Evolutionary conservation across 53 echinoderm and acorn worm species (phyloP), one percentile per base, ranked within the genome.

Genomic region (Holothuria leucospilota): DNA sequence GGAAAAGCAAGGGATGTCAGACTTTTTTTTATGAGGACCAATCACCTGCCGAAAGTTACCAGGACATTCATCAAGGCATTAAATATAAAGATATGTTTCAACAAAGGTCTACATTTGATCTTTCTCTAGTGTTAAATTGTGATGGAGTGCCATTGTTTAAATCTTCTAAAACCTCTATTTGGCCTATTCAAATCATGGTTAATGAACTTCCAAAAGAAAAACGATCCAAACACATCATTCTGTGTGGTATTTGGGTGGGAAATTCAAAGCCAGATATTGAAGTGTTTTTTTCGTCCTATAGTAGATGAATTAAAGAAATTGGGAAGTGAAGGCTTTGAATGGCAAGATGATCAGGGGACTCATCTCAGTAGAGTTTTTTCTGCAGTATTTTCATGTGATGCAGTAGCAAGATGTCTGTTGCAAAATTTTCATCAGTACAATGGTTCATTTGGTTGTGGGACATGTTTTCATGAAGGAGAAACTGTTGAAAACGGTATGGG

Each of bases 121-220:
- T 89, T 14, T 69, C 88, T 26, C 24, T 72, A 26, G 10, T 40
- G 8, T 88, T 70, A 83, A 92, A 89, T 63, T 86, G 89, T 66
- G 87, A 92, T 82, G 92, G 92, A 5, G 83, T 89, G 15, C 92
- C 89, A 28, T 86, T 86, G 13, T 89, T 89, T 77, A 92, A 89
- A 28, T 92, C 92, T 5, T 92, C 92, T 0, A 42, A 49, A 39
- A 82, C 71, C 59, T 92, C 92, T 30, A 63, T 92, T 26, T 92
- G 89, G 92, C 89, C 89, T 26, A 82, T 92, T 25, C 89, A 89
- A 26, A 34, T 82, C 39, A 70, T 92, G 24, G 41, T 77, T 2
- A 16, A 77, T 51, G 92, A 92, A 60, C 58, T 92, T 23, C 86
- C 92, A 46, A 89, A 89, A 73, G 51, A 89, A 16, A 9, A 69